phyloP scores from a whole-genome alignment of 2,888 invertebrate species.

The Cephus sareptanus region DNA sequence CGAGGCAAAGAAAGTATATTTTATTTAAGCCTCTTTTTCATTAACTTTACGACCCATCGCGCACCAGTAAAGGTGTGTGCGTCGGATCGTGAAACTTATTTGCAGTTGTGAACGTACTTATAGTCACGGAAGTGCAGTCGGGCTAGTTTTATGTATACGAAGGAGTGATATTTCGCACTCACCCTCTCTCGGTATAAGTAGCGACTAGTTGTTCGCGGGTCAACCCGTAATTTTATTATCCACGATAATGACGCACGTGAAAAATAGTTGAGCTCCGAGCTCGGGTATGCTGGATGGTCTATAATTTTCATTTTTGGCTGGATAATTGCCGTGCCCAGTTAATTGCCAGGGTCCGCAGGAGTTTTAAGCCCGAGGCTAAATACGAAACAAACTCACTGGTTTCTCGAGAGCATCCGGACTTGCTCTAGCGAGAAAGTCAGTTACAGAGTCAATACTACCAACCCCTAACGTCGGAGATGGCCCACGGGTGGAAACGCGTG shows the following conservation, averaged over 20 bases:
- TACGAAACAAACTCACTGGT: background rate
- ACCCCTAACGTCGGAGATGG: background rate
- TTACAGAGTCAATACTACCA: background rate
- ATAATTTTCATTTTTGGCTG: constrained; percentile 58
- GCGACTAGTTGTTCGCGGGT: background rate
- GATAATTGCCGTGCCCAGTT: constrained; percentile 52
- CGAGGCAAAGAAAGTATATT: background rate
- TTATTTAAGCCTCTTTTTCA: background rate
- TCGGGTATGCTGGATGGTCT: constrained; percentile 31
- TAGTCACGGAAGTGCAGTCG: background rate
- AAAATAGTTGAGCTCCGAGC: constrained; percentile 22
- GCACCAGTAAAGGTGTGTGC: background rate
- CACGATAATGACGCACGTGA: background rate
- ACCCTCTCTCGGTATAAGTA: background rate
- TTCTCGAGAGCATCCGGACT: background rate
- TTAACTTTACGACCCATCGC: background rate
- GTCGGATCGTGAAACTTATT: background rate
- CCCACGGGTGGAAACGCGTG: background rate
- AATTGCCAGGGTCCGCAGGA: constrained; percentile 45
- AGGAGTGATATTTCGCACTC: background rate
- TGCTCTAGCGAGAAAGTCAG: background rate
- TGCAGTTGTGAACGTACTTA: background rate
- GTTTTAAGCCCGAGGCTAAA: constrained; percentile 30
- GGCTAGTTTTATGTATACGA: background rate
- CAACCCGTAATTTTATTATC: constrained; percentile 14